Conservation (phyloP, 2,888 invertebrate species). For the Ceriagrion tenellum region DNA sequence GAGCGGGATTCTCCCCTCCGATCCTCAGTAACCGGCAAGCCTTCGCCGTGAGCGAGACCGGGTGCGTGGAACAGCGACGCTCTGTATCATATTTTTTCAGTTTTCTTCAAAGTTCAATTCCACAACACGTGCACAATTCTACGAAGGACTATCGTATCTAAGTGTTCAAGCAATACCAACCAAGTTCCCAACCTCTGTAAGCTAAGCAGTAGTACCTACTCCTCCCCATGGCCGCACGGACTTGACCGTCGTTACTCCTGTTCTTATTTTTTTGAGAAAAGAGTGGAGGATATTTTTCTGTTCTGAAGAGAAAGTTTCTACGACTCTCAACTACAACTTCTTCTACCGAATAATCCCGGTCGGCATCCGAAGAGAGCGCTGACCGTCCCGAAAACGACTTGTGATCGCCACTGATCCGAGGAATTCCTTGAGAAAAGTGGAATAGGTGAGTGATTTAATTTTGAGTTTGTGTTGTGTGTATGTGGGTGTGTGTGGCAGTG, state of each 20-base stretch:
- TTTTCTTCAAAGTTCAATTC: not conserved
- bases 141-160: not conserved
- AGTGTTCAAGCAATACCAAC: not conserved
- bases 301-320: not conserved
- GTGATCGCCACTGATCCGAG: not conserved
- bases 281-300: not conserved
- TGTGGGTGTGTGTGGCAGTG: not conserved
- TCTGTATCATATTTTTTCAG: not conserved
- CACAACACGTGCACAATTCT: not conserved
- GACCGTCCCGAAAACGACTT: not conserved
- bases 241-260: not conserved
- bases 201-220: not conserved
- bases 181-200: not conserved
- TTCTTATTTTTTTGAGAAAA: not conserved
- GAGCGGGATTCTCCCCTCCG: not conserved
- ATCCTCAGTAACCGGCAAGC: conserved; percentile 24
- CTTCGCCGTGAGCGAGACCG: not conserved
- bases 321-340: no score
- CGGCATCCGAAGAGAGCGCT: not conserved
- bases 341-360: not conserved
- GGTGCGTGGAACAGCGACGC: not conserved
- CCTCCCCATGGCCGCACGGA: not conserved
- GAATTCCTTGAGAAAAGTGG: not conserved
- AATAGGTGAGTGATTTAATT: not conserved
- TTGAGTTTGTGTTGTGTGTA: not conserved